phyloP scores from a whole-genome alignment of 1,140 invertebrate genomes.

The Rhopalosiphum maidis region DNA sequence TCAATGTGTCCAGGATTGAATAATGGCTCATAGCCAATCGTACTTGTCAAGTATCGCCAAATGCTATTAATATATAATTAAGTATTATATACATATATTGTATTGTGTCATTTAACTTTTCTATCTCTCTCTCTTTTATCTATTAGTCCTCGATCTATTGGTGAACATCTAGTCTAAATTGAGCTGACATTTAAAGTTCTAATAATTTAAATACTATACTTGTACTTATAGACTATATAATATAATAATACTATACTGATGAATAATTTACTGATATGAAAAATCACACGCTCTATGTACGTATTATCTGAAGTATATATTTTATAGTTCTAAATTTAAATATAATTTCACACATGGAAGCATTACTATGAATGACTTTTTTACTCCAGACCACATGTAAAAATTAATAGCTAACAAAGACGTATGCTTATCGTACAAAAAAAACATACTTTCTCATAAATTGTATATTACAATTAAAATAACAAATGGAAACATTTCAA shows the following conservation, averaged over 20 bases:
- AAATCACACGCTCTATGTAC: background rate
- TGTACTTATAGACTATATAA: background rate
- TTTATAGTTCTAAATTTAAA: background rate
- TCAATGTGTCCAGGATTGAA: conserved; percentile 41
- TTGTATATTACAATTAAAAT: background rate
- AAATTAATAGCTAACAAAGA: background rate
- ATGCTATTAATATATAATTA: conserved; percentile 46
- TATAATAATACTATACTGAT: background rate
- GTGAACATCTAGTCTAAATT: background rate
- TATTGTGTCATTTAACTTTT: conserved; percentile 26
- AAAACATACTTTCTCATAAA: background rate
- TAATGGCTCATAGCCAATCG: conserved; percentile 38
- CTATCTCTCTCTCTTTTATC: background rate
- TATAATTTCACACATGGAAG: background rate
- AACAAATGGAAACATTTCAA: background rate
- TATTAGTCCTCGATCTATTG: background rate
- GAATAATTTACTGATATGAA: background rate
- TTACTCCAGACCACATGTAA: background rate
- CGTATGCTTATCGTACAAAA: background rate
- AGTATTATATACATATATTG: conserved; percentile 15
- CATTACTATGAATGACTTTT: background rate
- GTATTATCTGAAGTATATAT: background rate
- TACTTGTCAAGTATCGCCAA: conserved; percentile 46
- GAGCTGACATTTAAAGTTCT: conserved; percentile 30
- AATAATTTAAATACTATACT: background rate